Evolutionary conservation across 2,888 invertebrate species (phyloP).

Genomic region (Microplitis manilae): DNA sequence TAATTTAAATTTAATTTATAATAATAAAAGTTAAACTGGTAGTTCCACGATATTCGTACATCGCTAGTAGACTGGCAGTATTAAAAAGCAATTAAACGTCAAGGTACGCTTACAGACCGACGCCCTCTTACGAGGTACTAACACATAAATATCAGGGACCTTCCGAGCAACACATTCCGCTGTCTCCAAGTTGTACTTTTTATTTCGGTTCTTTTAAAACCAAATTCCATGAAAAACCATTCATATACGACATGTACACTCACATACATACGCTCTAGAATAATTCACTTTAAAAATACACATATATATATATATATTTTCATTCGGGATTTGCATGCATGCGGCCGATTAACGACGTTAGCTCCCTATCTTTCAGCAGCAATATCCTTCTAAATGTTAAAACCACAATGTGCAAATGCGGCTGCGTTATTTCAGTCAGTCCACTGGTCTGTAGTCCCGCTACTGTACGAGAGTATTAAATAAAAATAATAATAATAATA

Average conservation of each 20-base stretch:
- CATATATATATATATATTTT: conserved; percentile 34
- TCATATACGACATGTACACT: neutral
- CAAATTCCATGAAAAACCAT: neutral
- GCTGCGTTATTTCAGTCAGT: neutral
- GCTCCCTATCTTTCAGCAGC: neutral
- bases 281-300: neutral
- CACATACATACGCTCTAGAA: conserved; percentile 1
- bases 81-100: conserved; percentile 40
- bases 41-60: neutral
- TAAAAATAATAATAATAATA: neutral
- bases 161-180: conserved; percentile 13
- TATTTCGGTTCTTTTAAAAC: neutral
- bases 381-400: neutral
- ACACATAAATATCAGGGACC: conserved; percentile 17
- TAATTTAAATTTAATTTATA: neutral
- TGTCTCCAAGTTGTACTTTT: conserved; percentile 5
- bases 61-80: conserved; percentile 13
- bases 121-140: conserved; percentile 14
- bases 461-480: neutral
- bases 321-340: conserved; percentile 29
- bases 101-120: conserved; percentile 1
- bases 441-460: neutral
- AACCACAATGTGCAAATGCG: neutral
- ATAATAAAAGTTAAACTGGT: neutral
- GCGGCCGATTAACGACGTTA: conserved; percentile 20